A percentile compares a stretch with the other conserved stretches of the same genome.
Evolutionary conservation across 92 coral and sea anemone species (phyloP).

Genomic region (Paramuricea clavata): DNA sequence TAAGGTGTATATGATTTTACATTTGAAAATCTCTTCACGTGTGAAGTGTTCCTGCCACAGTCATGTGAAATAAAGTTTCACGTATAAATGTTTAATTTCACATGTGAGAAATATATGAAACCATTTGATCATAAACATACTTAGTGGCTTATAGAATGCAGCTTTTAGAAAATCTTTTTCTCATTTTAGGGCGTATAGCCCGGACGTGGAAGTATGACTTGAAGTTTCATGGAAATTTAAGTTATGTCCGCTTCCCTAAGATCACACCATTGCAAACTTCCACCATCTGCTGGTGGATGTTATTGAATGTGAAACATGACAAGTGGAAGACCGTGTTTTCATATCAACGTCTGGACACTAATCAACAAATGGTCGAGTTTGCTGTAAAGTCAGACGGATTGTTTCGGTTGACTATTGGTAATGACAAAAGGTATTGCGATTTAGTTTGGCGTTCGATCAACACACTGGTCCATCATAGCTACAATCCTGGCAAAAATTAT

Average conservation of each 20-base stretch:
- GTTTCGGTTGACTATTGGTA: slow-evolving; percentile 4
- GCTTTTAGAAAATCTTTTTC: background rate
- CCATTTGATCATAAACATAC: too few relatives aligned
- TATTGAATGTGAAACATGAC: background rate
- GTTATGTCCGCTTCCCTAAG: slow-evolving; percentile 15
- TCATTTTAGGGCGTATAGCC: background rate
- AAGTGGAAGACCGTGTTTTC: slow-evolving; percentile 24
- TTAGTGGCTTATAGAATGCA: too few relatives aligned
- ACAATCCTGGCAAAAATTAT: too few relatives aligned
- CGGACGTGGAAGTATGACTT: slow-evolving; percentile 31
- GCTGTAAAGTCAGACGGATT: background rate
- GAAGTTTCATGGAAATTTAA: slow-evolving; percentile 15
- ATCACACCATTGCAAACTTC: background rate
- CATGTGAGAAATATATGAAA: too few relatives aligned
- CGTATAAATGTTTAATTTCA: too few relatives aligned
- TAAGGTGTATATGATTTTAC: too few relatives aligned
- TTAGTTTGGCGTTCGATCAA: too few relatives aligned
- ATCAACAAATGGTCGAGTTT: slow-evolving; percentile 4
- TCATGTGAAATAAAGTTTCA: too few relatives aligned
- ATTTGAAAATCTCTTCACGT: too few relatives aligned
- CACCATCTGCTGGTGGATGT: slow-evolving; percentile 42
- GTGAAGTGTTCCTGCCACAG: too few relatives aligned
- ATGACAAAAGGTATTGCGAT: background rate
- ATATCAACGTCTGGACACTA: background rate
- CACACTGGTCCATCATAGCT: too few relatives aligned